These are phyloP conservation scores for Drosophila phalerata DNA, from an alignment of 2,888 invertebrate species.

Conservation along the genomic window DNA sequence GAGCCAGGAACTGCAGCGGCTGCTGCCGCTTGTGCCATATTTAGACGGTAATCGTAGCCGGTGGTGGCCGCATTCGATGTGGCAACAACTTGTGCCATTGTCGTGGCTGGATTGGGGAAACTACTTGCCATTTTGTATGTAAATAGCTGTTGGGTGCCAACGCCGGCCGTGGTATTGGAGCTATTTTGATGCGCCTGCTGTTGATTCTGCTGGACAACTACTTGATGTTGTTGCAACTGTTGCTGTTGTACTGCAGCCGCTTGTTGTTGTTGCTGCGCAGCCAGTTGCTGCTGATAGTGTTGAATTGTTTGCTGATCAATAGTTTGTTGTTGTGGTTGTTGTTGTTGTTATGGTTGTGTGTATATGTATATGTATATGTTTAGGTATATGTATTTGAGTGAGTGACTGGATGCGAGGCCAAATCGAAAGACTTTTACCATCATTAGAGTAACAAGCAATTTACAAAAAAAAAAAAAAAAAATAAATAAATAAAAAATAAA, in stretches of 20 bases:
- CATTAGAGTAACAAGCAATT: no score
- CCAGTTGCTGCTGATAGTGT: conserved; percentile 87
- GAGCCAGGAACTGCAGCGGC: conserved; percentile 87
- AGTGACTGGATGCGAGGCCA: conserved; percentile 36
- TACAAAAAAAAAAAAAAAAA: background rate
- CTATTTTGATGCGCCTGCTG: conserved; percentile 87
- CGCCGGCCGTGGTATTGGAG: conserved; percentile 87
- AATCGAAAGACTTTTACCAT: background rate
- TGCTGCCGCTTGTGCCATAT: conserved; percentile 87
- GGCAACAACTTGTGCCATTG: conserved; percentile 88
- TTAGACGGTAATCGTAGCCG: conserved; percentile 91
- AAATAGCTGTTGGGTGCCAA: conserved; percentile 91
- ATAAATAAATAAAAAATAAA: background rate
- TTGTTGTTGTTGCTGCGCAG: conserved; percentile 86
- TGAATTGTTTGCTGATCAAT: conserved; percentile 86
- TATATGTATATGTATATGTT: conserved; percentile 53
- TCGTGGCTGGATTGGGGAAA: conserved; percentile 91
- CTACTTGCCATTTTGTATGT: conserved; percentile 95
- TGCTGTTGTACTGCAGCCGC: conserved; percentile 85
- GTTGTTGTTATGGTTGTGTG: conserved; percentile 86
- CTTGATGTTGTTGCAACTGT: conserved; percentile 86
- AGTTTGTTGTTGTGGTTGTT: conserved; percentile 86
- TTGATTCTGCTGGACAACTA: conserved; percentile 86
- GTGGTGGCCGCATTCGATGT: conserved; percentile 88
- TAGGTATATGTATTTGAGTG: conserved; percentile 13